These are phyloP conservation scores for Amblyjoppa fuscipennis DNA, from an alignment of 2,888 invertebrate species.

Conservation along the genomic window DNA sequence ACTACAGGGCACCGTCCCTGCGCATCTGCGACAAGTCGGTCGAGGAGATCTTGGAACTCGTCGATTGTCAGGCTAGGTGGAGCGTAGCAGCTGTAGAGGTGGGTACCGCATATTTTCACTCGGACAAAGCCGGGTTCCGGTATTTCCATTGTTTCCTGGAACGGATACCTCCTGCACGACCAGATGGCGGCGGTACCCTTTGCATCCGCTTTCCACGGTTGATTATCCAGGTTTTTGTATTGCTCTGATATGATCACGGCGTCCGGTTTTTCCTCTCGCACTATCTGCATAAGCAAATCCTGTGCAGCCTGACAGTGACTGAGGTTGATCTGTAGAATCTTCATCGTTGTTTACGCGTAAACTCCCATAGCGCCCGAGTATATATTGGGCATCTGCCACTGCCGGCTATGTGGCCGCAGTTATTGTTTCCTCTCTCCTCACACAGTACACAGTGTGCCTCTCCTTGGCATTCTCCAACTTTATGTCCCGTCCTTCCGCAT, in stretches of 20 bases:
- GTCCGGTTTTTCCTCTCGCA: conserved; percentile 9
- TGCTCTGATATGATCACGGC: conserved; percentile 12
- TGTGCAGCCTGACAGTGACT: conserved; percentile 68
- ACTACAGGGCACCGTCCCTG: conserved; percentile 42
- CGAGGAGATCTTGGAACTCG: conserved; percentile 19
- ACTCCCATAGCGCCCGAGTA: too few relatives aligned
- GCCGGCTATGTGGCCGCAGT: conserved; percentile 46
- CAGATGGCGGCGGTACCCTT: neutral
- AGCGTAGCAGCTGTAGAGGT: conserved; percentile 41
- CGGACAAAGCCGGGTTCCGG: conserved; percentile 45
- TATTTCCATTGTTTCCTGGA: conserved; percentile 45
- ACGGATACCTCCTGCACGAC: conserved; percentile 14
- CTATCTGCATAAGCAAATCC: too few relatives aligned
- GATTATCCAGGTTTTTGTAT: neutral
- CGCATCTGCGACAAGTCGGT: conserved; percentile 54
- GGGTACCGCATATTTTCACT: neutral
- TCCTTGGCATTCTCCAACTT: conserved; percentile 31
- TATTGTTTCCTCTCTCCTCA: neutral
- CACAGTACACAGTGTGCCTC: conserved; percentile 49
- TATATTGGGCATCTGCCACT: conserved; percentile 60
- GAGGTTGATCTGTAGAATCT: conserved; percentile 68
- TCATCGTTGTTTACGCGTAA: conserved; percentile 62
- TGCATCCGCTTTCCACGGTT: conserved; percentile 23
- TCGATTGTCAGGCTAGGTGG: neutral
- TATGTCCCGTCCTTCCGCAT: conserved; percentile 64